Base-by-base conservation (phyloP, 1,140 invertebrate species). In the Drosophila sp. region DNA sequence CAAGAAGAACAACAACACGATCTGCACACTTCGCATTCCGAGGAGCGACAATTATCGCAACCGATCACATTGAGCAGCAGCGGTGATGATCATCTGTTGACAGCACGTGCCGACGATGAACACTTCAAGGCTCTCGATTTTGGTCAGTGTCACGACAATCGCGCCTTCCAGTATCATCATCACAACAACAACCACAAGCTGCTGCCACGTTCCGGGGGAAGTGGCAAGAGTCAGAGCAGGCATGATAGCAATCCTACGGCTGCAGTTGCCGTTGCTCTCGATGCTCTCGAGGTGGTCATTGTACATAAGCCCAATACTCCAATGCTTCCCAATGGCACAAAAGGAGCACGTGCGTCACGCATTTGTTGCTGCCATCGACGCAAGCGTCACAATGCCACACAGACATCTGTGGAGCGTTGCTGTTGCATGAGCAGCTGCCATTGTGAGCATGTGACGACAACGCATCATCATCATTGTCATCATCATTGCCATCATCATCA, bases 351-450 rank as follows among this genome's bases (percentile, higher is more conserved):
- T 36, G 54, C 0, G 8, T 9, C 8, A 29, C 9, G 7, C 13
- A 32, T 21, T 36, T 56, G 57, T 18, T 77, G 57, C 7, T 81
- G 80, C 14, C 82, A 80, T 43, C 80, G 81, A 4, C 51, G 87
- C 5, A 90, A 90, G 48, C 83, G 90, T 0, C 90, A 91, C 40
- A 91, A 91, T 75, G 90, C 90, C 40, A 91, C 90, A 14, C 90
- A 91, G 53, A 91, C 90, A 2, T 36, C 62, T 7, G 38, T 72
- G 13, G 46, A 72, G 25, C 65, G 57, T 2, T 78, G 87, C 43
- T 87, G 87, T 45, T 89, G 79, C 46, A 14, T 11, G 8, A 14
- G 13, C 16, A 14, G 25, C 5, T 65, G 54, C 34, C 67, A 58
- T 48, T 72, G 72, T 43, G 21, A 21, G 1, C 75, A 71, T 53